Percentiles rank a stretch among this genome's conserved stretches.
Evolutionary conservation across 2,797 vertebrate genomes (phyloP).

Genomic region (Pygocentrus nattereri): DNA sequence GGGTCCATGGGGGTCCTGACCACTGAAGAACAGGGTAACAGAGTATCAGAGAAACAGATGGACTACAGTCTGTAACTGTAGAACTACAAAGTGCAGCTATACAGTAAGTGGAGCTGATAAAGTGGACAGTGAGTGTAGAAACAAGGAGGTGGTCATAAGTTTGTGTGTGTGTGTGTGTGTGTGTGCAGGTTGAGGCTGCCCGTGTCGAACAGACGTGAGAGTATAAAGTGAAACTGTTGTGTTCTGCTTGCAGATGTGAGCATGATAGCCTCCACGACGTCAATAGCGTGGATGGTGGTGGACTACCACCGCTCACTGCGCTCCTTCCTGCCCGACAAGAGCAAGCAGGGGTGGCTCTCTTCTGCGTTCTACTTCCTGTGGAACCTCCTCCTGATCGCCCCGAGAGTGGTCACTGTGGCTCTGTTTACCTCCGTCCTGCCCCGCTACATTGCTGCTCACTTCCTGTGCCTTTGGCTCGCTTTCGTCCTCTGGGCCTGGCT

Average conservation of each 20-base stretch:
- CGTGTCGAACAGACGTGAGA: too few relatives aligned
- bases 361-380: constrained; percentile 89
- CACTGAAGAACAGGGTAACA: too few relatives aligned
- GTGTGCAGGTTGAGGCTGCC: too few relatives aligned
- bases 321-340: constrained; percentile 87
- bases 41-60: too few relatives aligned
- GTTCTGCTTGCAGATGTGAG: constrained; percentile 80
- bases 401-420: constrained; percentile 82
- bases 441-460: constrained; percentile 77
- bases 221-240: background rate
- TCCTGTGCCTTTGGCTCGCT: constrained; percentile 80
- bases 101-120: too few relatives aligned
- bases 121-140: too few relatives aligned
- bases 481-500: constrained; percentile 86
- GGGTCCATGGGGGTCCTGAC: too few relatives aligned
- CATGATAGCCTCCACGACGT: constrained; percentile 82
- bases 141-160: too few relatives aligned
- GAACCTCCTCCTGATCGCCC: constrained; percentile 91
- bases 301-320: constrained; percentile 94
- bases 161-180: too few relatives aligned
- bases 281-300: constrained; percentile 93
- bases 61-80: too few relatives aligned
- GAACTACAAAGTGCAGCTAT: too few relatives aligned
- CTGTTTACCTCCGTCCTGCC: constrained; percentile 87
- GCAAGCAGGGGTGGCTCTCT: constrained; percentile 79